A percentile compares a stretch with the other conserved stretches of the same genome.
These are phyloP conservation scores for Megaceryle maxima DNA, from an alignment of 2,113 vertebrate species.

Conservation along the genomic window DNA sequence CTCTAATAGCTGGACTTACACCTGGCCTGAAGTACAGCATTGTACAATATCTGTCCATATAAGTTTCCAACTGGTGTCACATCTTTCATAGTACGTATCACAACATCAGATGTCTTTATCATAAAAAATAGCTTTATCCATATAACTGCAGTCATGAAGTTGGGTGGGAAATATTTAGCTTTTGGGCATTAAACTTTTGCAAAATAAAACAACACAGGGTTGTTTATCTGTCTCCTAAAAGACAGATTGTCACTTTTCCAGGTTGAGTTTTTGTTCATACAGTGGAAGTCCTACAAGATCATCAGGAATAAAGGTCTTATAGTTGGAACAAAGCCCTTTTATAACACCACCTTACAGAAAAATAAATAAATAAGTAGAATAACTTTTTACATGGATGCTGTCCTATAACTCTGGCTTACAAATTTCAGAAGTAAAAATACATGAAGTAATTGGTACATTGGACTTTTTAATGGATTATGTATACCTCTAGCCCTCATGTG, in stretches of 20 bases:
- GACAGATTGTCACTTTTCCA: not conserved
- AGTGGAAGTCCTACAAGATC: not conserved
- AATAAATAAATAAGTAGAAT: not conserved
- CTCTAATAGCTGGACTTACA: not conserved
- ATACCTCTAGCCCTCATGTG: not conserved
- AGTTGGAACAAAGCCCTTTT: fast-evolving
- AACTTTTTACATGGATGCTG: not conserved
- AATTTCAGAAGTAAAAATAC: not conserved
- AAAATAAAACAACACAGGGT: not conserved
- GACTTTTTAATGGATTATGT: not conserved
- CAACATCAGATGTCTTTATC: not conserved
- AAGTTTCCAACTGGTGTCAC: not conserved
- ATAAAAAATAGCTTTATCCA: not conserved
- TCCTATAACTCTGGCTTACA: not conserved
- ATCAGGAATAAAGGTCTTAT: not conserved
- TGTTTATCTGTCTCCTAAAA: not conserved
- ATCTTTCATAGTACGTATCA: not conserved
- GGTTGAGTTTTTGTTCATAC: not conserved
- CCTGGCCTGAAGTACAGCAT: not conserved
- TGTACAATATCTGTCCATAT: not conserved
- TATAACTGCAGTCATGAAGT: not conserved
- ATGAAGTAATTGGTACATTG: not conserved
- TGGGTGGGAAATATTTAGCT: not conserved
- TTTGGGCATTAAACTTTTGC: not conserved
- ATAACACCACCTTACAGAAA: not conserved